Base-by-base conservation (phyloP, 2,888 invertebrate genomes). In the Machimus atricapillus region DNA sequence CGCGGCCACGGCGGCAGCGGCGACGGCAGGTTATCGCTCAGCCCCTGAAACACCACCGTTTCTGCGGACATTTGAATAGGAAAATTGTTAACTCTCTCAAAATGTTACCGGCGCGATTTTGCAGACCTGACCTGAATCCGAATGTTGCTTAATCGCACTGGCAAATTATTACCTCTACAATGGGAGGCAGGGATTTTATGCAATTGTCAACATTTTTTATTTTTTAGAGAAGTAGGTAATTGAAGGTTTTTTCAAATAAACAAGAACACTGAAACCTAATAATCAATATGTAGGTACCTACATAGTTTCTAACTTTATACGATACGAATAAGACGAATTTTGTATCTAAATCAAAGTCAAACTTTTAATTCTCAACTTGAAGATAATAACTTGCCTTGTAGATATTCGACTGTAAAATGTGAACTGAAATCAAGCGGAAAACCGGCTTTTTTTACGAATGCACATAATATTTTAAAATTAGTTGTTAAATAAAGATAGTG, bases 151-250 rank as follows among this genome's bases (percentile, higher is more conserved):
- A 76, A 76, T 40, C 37, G 34, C 14, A 27, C 34, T 76, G 66
- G 66, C 66, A 66, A 66, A 66, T 66, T 66, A 66, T 66, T 66
- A 27, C 66, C 9, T 9, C 66, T 12, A 66, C 66, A 66, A 66
- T 66, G 27, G 37, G 40, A 34, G 76, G 40, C 76, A 76, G n/a
- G 9, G 76, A 66, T 37, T 76, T 76, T 76, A 34, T 76, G 34
- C 40, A 76, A 76, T 76, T 76, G 76, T 40, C 76, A 40, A 76
- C 37, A 76, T 76, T 76, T 76, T 76, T n/a, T 76, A 16, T 76
- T 37, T 37, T 8, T 27, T 40, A 76, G 31, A n/a, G 12, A 14
- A 37, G 12, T n/a, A n/a, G n/a, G n/a, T 76, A 31, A 58, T 23
- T 58, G 58, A 7, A 66, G 66, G 27, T 12, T 2, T 66, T 66